Evolutionary conservation across 2,888 invertebrate genomes (phyloP), one percentile per base, ranked within the genome.

Genomic region (Mamestra brassicae): DNA sequence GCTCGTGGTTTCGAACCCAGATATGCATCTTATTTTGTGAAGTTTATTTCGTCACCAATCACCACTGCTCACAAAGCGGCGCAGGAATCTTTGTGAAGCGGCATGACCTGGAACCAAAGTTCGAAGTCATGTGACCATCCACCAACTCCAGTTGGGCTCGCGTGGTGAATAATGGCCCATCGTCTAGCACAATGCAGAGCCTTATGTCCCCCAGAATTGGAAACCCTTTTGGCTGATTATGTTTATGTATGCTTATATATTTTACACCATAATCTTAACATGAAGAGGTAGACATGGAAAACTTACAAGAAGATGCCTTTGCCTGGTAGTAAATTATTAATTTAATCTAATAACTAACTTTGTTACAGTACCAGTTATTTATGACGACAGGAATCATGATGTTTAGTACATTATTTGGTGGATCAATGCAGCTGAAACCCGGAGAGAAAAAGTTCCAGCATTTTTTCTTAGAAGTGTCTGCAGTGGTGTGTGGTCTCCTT

Each of bases 351-450:
- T 55, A 36, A 54, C 38, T 15, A 47, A 52, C 4, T 69, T 72
- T 79, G 6, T 81, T 83, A 4, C 77, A 84, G 84, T 76, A 75
- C 10, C 87, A 87, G 52, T 54, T 81, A 45, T 77, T 83, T 58
- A 62, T 78, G 76, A 82, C 81, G 11, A 60, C 68, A 34, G 85
- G 85, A 10, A 70, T 87, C 34, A 36, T 85, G 67, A 78, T 87
- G 72, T 42, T 76, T n/a, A 85, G 80, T 45, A 4, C 60, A n/a
- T 70, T 80, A 50, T 85, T 85, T 57, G 86, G 87, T 8, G 87
- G 75, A 26, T 63, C 86, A 8, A 63, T 75, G 55, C 36, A 71
- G 5, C 50, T 85, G 13, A 83, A 69, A 54, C 34, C 47, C 0
- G 0, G 1, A 2, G 69, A 77, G 4, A 76, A 62, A 62, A 75